phyloP scores from a whole-genome alignment of 2,797 vertebrate species.

The Eleutherodactylus coqui region DNA sequence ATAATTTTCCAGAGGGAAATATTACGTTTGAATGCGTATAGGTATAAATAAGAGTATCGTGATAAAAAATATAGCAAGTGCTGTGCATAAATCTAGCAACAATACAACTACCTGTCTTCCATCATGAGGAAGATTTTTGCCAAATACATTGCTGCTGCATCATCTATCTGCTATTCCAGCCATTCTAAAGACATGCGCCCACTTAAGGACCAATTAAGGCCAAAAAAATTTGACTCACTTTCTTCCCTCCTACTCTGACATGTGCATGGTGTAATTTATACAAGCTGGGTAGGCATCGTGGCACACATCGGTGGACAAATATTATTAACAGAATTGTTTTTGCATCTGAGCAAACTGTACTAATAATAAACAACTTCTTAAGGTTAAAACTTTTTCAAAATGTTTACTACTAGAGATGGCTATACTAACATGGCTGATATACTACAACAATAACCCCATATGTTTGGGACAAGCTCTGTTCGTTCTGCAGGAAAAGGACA shows the following conservation, averaged over 20 bases:
- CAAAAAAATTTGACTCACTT: conserved; percentile 24
- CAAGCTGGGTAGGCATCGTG: background rate
- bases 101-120: too few species aligned
- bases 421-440: background rate
- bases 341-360: background rate
- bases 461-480: too few species aligned
- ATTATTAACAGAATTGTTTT: background rate
- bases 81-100: too few species aligned
- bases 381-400: background rate
- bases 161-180: background rate
- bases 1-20: background rate
- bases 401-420: background rate
- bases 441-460: too few species aligned
- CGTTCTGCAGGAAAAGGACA: too few species aligned
- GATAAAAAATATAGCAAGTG: background rate
- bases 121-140: background rate
- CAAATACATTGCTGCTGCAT: background rate
- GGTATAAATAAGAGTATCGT: background rate
- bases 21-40: background rate
- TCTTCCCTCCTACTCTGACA: background rate
- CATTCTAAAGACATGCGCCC: background rate
- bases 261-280: conserved; percentile 7
- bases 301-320: background rate
- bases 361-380: background rate
- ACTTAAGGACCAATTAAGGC: background rate